Base-by-base conservation (phyloP, 2,888 invertebrate genomes). In the Bombyx huttoni region DNA sequence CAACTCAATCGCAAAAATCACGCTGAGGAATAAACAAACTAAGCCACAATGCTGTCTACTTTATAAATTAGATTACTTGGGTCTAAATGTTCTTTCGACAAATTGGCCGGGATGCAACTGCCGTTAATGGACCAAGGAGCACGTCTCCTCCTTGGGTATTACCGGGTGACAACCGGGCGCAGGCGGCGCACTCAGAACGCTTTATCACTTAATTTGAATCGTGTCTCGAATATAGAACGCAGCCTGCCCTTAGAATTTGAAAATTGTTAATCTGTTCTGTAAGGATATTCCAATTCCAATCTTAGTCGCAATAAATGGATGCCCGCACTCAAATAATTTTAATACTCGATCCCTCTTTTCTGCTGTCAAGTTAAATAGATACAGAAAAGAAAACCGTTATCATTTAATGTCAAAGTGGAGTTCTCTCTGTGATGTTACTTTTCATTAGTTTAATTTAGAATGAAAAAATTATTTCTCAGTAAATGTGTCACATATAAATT, bases 151-250 rank as follows among this genome's bases (percentile, higher is more conserved):
- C 70, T 68, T 62, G 66, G 70, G 67, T 68, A 74, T 73, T 73
- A 71, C 70, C 62, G 63, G 68, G 68, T 78, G 79, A 75, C 80
- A 78, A 73, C 67, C 68, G 72, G 63, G 70, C 67, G 56, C 69
- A 71, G 69, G 71, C 74, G 68, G 70, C 67, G 63, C 66, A 65
- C 66, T 70, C 66, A 63, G 67, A 73, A 70, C 79, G 79, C 76
- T 81, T 83, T 81, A 81, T 81, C 83, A 81, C 82, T 81, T 82
- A 82, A 83, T 83, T 82, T 80, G 81, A 84, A 79, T 80, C 83
- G 82, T 81, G 83, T 73, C 67, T 68, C 62, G 82, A 82, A 83
- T 84, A 72, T 68, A 59, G 67, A 78, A 70, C 65, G 65, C 63
- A 62, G 60, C 55, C 61, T 63, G 64, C 63, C 62, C 64, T 67